phyloP scores from a whole-genome alignment of 2,113 vertebrate genomes.

The Cebidichthys violaceus region DNA sequence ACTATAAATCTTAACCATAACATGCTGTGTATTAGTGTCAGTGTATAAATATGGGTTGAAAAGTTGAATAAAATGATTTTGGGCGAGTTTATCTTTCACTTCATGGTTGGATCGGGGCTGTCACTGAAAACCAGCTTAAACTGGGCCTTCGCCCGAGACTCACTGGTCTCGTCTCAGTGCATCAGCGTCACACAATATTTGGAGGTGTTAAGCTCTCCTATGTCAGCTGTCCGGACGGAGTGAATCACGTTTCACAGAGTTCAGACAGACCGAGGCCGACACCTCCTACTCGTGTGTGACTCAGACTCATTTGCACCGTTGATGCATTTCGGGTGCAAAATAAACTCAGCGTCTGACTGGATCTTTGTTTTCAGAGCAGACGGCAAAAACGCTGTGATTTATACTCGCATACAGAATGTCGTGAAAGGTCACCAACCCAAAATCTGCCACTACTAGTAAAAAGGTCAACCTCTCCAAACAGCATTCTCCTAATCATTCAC shows the following conservation, averaged over 20 bases:
- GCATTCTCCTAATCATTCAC: not conserved
- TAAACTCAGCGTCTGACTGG: not conserved
- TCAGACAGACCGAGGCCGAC: not conserved
- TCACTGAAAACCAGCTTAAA: not conserved
- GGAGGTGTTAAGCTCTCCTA: not conserved
- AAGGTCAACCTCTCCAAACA: not conserved
- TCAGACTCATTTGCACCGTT: not conserved
- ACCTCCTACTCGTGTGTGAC: not conserved
- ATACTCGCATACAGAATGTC: not conserved
- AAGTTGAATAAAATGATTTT: not conserved
- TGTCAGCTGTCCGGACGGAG: not conserved
- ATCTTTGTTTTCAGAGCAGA: not conserved
- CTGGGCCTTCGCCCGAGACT: not conserved
- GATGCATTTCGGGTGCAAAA: not conserved
- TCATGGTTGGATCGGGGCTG: not conserved
- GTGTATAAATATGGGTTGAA: too few species aligned
- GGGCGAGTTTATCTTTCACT: not conserved
- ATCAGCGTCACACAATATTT: not conserved
- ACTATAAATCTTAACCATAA: not conserved
- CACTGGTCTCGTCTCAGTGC: not conserved
- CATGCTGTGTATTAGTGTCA: not conserved
- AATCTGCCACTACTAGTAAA: not conserved
- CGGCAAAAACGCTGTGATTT: not conserved
- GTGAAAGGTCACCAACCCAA: not conserved
- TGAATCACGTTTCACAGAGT: constrained; percentile 30